Conservation (phyloP, 2,113 vertebrate genomes). For the Microcebus jonahi region DNA sequence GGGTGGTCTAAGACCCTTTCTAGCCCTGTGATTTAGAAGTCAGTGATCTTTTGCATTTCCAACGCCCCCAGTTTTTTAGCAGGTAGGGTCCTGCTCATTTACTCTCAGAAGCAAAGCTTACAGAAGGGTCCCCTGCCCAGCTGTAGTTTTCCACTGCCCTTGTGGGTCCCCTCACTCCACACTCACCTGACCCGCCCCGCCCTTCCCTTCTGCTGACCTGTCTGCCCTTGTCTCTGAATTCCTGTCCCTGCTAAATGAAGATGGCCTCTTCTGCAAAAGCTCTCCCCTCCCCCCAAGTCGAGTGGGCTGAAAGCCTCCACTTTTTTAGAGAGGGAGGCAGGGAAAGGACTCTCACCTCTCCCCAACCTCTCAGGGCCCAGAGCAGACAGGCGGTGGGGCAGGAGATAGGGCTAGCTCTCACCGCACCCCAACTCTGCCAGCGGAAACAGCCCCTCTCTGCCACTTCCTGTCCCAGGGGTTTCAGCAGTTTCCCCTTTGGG, state of each 20-base stretch:
- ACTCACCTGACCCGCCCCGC: background rate
- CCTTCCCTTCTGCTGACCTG: slow-evolving; percentile 31
- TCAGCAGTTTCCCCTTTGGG: slow-evolving; percentile 80
- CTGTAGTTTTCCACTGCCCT: slow-evolving; percentile 41
- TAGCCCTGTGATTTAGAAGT: background rate
- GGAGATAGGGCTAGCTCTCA: slow-evolving; percentile 51
- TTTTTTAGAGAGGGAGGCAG: background rate
- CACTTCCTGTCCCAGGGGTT: slow-evolving; percentile 82
- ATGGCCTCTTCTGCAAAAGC: background rate
- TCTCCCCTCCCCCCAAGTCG: background rate
- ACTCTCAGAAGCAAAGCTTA: background rate
- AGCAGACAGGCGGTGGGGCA: slow-evolving; percentile 4
- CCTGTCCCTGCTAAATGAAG: background rate
- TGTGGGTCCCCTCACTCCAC: background rate
- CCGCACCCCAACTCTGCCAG: slow-evolving; percentile 65
- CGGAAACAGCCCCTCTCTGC: slow-evolving; percentile 79
- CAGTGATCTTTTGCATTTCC: background rate
- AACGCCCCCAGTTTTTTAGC: background rate
- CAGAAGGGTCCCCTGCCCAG: slow-evolving; percentile 41
- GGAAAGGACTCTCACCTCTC: slow-evolving; percentile 9
- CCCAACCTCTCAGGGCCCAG: slow-evolving; percentile 2
- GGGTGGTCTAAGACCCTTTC: background rate
- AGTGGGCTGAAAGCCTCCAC: background rate
- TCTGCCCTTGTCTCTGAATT: slow-evolving; percentile 41
- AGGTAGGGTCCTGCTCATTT: background rate